Evolutionary conservation across 2,888 invertebrate genomes (phyloP).

Genomic region (Nemotelus pantherinus): DNA sequence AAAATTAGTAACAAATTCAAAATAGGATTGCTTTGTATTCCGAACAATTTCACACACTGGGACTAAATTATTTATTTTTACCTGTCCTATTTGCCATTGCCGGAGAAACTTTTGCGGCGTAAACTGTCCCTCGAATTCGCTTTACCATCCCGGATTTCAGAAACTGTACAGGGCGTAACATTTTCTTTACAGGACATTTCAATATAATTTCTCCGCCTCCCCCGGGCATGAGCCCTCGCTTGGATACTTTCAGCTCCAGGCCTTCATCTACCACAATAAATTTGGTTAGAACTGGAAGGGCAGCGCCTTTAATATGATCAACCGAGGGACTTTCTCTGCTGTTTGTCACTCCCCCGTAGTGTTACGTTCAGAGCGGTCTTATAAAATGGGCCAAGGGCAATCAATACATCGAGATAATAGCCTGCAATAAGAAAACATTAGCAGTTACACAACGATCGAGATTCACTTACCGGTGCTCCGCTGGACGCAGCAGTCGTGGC

Average conservation of each 20-base stretch:
- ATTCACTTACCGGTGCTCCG: slow-evolving; percentile 75
- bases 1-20: too few species aligned
- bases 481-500: slow-evolving; percentile 86
- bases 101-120: slow-evolving; percentile 91
- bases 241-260: slow-evolving; percentile 81
- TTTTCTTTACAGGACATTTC: slow-evolving; percentile 85
- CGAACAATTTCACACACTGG: too few species aligned
- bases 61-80: too few species aligned
- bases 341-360: slow-evolving; percentile 88
- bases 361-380: slow-evolving; percentile 86
- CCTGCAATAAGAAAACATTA: slow-evolving; percentile 64
- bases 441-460: neutral
- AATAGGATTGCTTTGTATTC: too few species aligned
- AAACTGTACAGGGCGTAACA: slow-evolving; percentile 82
- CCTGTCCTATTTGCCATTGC: too few species aligned
- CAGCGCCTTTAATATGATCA: slow-evolving; percentile 82
- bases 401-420: slow-evolving; percentile 91
- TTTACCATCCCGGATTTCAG: slow-evolving; percentile 91
- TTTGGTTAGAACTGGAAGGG: slow-evolving; percentile 82
- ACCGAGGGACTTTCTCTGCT: slow-evolving; percentile 84
- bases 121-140: slow-evolving; percentile 90
- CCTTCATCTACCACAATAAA: slow-evolving; percentile 91
- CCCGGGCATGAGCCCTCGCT: slow-evolving; percentile 84
- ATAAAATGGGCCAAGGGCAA: slow-evolving; percentile 93
- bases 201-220: slow-evolving; percentile 95